Evolutionary conservation across 2,113 vertebrate species (phyloP).

Genomic region (Gymnogyps californianus): DNA sequence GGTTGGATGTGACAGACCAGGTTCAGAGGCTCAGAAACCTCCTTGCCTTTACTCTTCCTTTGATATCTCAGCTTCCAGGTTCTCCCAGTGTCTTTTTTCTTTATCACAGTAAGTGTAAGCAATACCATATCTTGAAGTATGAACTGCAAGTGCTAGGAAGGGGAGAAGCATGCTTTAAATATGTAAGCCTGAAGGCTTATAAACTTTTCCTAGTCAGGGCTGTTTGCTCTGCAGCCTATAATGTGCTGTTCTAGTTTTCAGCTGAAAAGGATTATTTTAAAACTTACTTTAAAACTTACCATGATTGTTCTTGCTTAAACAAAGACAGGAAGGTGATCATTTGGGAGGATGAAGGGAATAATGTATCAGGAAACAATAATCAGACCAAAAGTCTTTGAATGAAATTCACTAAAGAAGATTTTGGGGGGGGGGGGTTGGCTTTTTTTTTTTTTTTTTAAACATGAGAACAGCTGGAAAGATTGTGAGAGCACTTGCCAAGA

Average conservation of each 20-base stretch:
- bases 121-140: not conserved
- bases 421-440: not conserved
- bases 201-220: not conserved
- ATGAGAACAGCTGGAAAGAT: not conserved
- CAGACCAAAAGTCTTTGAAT: not conserved
- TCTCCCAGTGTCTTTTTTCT: not conserved
- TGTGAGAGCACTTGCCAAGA: not conserved
- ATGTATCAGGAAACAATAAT: not conserved
- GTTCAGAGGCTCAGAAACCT: not conserved
- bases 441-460: not conserved
- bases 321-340: not conserved
- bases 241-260: not conserved
- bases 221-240: not conserved
- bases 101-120: not conserved
- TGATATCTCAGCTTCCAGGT: not conserved
- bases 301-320: not conserved
- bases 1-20: not conserved
- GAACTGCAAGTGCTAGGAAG: not conserved
- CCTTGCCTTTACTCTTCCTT: not conserved
- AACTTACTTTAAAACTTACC: not conserved
- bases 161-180: not conserved
- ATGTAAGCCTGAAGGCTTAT: not conserved
- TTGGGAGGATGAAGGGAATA: not conserved
- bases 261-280: not conserved
- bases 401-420: not conserved